Percentiles rank a stretch among this genome's conserved stretches.
phyloP scores from a whole-genome alignment of 1,140 invertebrate genomes.

The Matsumurasca onukii region DNA sequence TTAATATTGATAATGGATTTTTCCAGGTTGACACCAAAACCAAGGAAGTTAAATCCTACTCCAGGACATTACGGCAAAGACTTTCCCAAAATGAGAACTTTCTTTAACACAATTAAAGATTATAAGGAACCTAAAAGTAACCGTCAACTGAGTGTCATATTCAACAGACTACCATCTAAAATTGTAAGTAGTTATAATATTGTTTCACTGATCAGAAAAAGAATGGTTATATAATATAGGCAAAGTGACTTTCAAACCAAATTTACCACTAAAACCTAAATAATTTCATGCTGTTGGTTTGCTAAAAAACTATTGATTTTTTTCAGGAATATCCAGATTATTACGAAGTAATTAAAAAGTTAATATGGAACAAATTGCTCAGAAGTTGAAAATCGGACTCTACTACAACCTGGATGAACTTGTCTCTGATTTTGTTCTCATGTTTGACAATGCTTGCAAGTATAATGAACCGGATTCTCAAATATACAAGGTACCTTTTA shows the following conservation, averaged over 20 bases:
- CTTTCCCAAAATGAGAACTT: constrained; percentile 70
- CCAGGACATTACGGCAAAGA: constrained; percentile 45
- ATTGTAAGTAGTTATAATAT: constrained; percentile 60
- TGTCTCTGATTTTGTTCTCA: constrained; percentile 89
- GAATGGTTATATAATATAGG: constrained; percentile 20
- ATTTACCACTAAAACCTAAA: not conserved
- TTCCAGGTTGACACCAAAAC: constrained; percentile 26
- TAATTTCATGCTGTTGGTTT: not conserved
- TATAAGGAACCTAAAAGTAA: constrained; percentile 86
- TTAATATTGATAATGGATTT: too few relatives aligned
- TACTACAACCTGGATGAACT: constrained; percentile 91
- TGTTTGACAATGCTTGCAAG: constrained; percentile 99
- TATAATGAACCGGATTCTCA: constrained; percentile 99
- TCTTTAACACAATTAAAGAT: constrained; percentile 88
- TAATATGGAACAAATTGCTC: constrained; percentile 93
- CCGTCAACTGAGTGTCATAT: constrained; percentile 84
- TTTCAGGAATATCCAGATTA: constrained; percentile 92
- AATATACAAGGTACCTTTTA: constrained; percentile 92
- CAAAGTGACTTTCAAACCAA: not conserved
- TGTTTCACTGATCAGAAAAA: too few relatives aligned
- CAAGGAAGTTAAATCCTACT: constrained; percentile 28
- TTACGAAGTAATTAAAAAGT: constrained; percentile 97
- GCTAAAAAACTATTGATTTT: not conserved
- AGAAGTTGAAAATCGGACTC: constrained; percentile 71
- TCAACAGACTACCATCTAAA: constrained; percentile 94